Conservation (phyloP, 2,113 vertebrate genomes). For the Geothlypis trichas region DNA sequence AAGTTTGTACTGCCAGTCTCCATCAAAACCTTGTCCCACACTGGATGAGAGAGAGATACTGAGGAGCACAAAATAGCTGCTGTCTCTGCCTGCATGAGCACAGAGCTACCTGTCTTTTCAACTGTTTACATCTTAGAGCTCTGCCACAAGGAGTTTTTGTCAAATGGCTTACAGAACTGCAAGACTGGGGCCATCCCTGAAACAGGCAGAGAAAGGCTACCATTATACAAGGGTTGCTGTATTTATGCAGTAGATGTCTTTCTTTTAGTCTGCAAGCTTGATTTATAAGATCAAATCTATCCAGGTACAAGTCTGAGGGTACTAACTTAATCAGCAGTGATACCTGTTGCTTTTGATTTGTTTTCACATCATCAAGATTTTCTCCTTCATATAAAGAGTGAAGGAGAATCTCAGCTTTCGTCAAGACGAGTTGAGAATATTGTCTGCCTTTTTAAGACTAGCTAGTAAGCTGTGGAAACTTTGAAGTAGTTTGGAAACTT, state of each 20-base stretch:
- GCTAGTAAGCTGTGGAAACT: not conserved
- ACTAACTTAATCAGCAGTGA: not conserved
- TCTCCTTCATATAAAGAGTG: not conserved
- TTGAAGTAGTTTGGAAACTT: not conserved
- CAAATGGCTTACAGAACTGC: not conserved
- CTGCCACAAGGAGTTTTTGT: not conserved
- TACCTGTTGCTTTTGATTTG: not conserved
- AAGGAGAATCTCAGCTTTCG: not conserved
- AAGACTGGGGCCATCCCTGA: not conserved
- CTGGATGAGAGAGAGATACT: not conserved
- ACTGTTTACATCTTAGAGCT: not conserved
- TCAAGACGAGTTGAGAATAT: not conserved
- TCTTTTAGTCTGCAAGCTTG: not conserved
- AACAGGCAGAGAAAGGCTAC: not conserved
- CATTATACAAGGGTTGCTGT: not conserved
- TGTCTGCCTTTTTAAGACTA: not conserved
- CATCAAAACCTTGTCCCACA: not conserved
- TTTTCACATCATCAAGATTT: not conserved
- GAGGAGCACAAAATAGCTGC: not conserved
- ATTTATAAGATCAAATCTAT: not conserved
- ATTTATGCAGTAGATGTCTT: not conserved
- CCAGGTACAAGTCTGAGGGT: not conserved
- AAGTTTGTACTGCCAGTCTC: not conserved
- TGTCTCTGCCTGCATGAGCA: not conserved
- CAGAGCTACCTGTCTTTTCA: not conserved